These are phyloP conservation scores for Leucoma salicis DNA, from an alignment of 2,888 invertebrate genomes.

Conservation along the genomic window DNA sequence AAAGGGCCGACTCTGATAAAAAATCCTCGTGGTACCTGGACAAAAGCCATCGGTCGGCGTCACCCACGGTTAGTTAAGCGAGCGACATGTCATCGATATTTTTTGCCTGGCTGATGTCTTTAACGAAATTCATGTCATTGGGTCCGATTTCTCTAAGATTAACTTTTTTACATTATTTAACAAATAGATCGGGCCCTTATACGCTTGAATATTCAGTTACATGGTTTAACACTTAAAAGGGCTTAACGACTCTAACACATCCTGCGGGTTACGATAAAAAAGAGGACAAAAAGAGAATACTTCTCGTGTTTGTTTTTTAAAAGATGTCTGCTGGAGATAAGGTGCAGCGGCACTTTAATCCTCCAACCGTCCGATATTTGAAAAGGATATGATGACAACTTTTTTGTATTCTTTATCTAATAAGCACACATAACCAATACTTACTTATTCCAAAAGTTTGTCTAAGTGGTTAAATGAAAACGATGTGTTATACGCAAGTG, in stretches of 20 bases:
- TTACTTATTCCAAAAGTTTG: slow-evolving; percentile 43
- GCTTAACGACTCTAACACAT: slow-evolving; percentile 82
- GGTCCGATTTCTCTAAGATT: slow-evolving; percentile 79
- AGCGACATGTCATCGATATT: slow-evolving; percentile 72
- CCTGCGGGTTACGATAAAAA: slow-evolving; percentile 81
- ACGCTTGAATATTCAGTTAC: slow-evolving; percentile 81
- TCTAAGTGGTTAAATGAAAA: slow-evolving; percentile 39
- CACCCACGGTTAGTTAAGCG: slow-evolving; percentile 63
- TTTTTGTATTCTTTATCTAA: slow-evolving; percentile 76
- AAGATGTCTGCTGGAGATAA: slow-evolving; percentile 81
- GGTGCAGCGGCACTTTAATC: slow-evolving; percentile 80
- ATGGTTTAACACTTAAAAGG: slow-evolving; percentile 83
- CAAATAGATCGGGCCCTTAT: slow-evolving; percentile 80
- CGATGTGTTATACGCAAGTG: slow-evolving; percentile 22
- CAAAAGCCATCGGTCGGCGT: slow-evolving; percentile 52
- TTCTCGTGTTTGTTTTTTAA: slow-evolving; percentile 81
- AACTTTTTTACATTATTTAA: slow-evolving; percentile 79
- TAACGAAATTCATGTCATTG: slow-evolving; percentile 80
- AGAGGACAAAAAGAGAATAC: slow-evolving; percentile 77
- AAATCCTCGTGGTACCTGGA: slow-evolving; percentile 58
- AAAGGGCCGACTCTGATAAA: slow-evolving; percentile 63
- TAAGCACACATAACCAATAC: slow-evolving; percentile 71
- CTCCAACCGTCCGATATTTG: slow-evolving; percentile 78
- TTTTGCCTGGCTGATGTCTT: slow-evolving; percentile 77
- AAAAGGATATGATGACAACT: slow-evolving; percentile 81